Conservation (phyloP, 2,797 vertebrate genomes). For the Rallus crepitans region DNA sequence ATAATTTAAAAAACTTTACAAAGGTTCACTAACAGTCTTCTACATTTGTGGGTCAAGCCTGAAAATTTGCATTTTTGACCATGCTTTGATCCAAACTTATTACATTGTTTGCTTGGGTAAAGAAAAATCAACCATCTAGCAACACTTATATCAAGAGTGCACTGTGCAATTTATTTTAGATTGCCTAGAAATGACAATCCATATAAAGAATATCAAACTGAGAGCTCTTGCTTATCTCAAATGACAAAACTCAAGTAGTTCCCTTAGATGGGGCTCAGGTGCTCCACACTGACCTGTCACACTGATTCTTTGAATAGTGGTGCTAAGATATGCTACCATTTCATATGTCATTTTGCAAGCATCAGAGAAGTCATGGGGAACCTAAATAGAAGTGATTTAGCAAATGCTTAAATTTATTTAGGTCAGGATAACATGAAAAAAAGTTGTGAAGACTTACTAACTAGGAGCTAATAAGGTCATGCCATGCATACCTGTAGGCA, state of each 20-base stretch:
- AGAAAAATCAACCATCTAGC: background rate
- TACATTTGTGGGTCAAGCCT: background rate
- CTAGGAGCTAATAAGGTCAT: background rate
- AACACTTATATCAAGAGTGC: conserved; percentile 6
- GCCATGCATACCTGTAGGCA: background rate
- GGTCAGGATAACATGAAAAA: background rate
- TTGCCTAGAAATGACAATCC: conserved; percentile 6
- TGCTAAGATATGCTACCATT: conserved; percentile 25
- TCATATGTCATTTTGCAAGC: conserved; percentile 12
- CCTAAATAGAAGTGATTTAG: background rate
- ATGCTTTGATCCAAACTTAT: background rate
- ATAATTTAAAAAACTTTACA: background rate
- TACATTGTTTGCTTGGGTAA: background rate
- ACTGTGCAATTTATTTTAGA: conserved; percentile 50
- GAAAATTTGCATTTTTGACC: conserved; percentile 17
- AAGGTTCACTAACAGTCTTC: background rate
- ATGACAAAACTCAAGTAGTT: conserved; percentile 1
- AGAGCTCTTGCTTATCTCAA: background rate
- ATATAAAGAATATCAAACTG: conserved; percentile 27
- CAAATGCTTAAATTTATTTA: conserved; percentile 7
- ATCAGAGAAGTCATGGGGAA: background rate
- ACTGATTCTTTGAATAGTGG: background rate
- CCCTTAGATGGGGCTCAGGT: background rate
- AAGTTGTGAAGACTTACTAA: background rate
- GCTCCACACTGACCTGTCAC: background rate